These are phyloP conservation scores for Oncorhynchus gorbuscha DNA, from an alignment of 2,113 vertebrate species.

Conservation along the genomic window DNA sequence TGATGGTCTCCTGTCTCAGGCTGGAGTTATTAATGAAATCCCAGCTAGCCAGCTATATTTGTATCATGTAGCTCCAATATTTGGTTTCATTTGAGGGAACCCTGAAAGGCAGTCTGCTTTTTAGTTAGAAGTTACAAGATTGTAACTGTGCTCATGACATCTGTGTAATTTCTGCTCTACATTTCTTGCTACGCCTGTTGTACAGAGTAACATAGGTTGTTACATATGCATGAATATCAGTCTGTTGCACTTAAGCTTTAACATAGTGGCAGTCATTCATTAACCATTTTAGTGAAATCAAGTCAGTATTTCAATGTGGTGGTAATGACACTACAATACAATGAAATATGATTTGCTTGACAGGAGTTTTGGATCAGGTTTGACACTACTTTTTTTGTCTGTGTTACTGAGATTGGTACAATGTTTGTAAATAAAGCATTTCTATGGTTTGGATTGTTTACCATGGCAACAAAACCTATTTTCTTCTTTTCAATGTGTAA, in stretches of 20 bases:
- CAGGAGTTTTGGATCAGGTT: conserved; percentile 41
- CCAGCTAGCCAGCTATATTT: too few species aligned
- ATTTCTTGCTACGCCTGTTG: too few species aligned
- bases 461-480: not conserved
- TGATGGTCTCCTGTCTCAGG: too few species aligned
- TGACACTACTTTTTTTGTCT: conserved; percentile 15
- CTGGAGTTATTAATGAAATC: too few species aligned
- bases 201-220: too few species aligned
- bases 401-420: not conserved
- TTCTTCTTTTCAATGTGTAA: conserved; percentile 18
- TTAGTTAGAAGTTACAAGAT: not conserved
- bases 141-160: not conserved
- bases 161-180: not conserved
- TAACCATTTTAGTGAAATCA: conserved; percentile 4
- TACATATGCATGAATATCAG: not conserved
- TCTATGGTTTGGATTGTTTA: too few species aligned
- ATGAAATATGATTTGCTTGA: not conserved
- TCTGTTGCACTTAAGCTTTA: conserved; percentile 3
- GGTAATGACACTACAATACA: not conserved
- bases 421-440: conserved; percentile 35
- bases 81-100: too few species aligned
- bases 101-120: too few species aligned
- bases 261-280: not conserved
- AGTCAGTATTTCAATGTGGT: not conserved
- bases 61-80: too few species aligned